A percentile compares a stretch with the other conserved stretches of the same genome.
phyloP scores from a whole-genome alignment of 2,113 vertebrate species.

The Pteruthius melanotis region DNA sequence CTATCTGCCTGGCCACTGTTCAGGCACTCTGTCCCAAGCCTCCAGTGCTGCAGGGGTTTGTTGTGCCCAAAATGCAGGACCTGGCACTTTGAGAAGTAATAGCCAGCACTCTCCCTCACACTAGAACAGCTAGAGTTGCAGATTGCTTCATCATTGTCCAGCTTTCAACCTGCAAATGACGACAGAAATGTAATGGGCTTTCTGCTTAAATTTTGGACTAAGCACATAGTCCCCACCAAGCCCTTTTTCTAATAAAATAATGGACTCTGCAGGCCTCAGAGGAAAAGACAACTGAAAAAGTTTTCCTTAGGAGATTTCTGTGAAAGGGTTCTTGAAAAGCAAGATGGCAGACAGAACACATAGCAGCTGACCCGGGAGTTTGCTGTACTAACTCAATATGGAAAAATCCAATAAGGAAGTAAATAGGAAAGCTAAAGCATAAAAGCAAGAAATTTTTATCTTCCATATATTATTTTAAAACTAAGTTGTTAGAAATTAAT shows the following conservation, averaged over 20 bases:
- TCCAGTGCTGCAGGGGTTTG: rapidly evolving
- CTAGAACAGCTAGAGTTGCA: not conserved
- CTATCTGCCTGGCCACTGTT: not conserved
- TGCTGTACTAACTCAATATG: not conserved
- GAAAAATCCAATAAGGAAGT: not conserved
- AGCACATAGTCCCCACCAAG: not conserved
- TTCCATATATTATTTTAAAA: not conserved
- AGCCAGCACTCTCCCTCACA: not conserved
- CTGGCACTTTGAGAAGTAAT: not conserved
- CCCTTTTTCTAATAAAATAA: not conserved
- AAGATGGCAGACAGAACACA: not conserved
- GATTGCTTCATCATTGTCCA: not conserved
- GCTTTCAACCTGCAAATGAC: not conserved
- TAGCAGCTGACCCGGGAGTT: not conserved
- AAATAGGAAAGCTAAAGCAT: not conserved
- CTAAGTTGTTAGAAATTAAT: not conserved
- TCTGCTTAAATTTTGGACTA: not conserved
- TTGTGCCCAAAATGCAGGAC: not conserved
- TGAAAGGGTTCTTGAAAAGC: not conserved
- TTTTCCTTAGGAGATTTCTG: not conserved
- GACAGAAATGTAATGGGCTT: not conserved
- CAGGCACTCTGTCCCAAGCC: not conserved
- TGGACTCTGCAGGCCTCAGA: not conserved
- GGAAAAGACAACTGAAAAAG: not conserved
- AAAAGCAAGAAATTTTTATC: not conserved